phyloP scores from a whole-genome alignment of 2,888 invertebrate species.

The Brenthis ino region DNA sequence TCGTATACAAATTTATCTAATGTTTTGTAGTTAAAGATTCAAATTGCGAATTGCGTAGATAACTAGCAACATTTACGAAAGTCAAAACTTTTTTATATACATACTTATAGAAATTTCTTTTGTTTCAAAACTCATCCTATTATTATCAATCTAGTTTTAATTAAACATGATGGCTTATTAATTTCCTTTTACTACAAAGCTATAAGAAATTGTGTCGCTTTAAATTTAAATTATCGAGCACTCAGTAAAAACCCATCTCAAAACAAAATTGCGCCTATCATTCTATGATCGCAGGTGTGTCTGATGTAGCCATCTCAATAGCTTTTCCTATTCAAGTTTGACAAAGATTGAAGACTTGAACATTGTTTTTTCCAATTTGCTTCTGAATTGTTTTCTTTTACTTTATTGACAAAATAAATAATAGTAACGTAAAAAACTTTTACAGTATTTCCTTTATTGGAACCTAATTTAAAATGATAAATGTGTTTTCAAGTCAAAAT shows the following conservation, averaged over 20 bases:
- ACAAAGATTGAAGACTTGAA: constrained; percentile 11
- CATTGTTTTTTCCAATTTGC: constrained; percentile 2
- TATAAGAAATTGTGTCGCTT: not conserved
- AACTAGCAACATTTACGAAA: too few species aligned
- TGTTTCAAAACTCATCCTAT: too few species aligned
- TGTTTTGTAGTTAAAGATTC: too few species aligned
- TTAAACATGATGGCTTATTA: too few species aligned
- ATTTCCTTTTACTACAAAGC: not conserved
- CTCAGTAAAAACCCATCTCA: not conserved
- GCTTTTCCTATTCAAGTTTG: constrained; percentile 11
- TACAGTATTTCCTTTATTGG: too few species aligned
- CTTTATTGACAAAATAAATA: not conserved
- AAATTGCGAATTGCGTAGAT: too few species aligned
- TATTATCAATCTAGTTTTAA: too few species aligned
- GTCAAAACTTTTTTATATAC: too few species aligned
- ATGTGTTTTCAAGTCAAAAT: constrained; percentile 9
- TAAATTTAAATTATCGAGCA: constrained; percentile 5
- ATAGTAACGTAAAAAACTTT: not conserved
- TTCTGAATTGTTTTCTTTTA: not conserved
- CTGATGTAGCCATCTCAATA: constrained; percentile 13
- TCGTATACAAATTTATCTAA: too few species aligned
- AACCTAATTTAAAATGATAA: not conserved
- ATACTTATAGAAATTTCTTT: too few species aligned
- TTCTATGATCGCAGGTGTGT: constrained; percentile 14
- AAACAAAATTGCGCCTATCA: constrained; percentile 20